Percentiles rank a stretch among this genome's conserved stretches.
Evolutionary conservation across 1,140 invertebrate species (phyloP).

Genomic region (Cydia fagiglandana): DNA sequence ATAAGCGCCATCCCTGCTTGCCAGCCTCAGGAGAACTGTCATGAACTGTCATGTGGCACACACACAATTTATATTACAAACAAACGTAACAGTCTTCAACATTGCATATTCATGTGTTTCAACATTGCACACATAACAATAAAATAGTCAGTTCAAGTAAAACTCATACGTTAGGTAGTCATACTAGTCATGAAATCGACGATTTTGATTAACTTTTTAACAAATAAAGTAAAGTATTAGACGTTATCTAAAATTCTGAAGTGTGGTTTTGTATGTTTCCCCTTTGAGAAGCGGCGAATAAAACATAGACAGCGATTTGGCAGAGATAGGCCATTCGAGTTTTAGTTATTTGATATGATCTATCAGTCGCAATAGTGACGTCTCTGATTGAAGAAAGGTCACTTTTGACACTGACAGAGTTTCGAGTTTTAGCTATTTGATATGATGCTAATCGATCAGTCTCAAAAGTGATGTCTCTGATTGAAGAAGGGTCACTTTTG

Average conservation of each 20-base stretch:
- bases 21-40: constrained; percentile 34
- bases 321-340: no score
- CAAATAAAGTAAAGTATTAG: not conserved
- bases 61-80: constrained; percentile 13
- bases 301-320: no score
- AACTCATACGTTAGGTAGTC: not conserved
- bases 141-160: not conserved
- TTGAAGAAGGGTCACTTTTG: no score
- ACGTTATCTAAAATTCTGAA: not conserved
- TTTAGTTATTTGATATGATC: no score
- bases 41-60: constrained; percentile 42
- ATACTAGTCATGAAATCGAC: not conserved
- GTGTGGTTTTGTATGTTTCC: constrained; percentile 1
- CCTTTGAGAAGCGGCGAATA: not conserved
- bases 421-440: no score
- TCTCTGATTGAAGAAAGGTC: no score
- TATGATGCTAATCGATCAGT: no score
- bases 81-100: not conserved
- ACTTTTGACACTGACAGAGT: no score
- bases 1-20: constrained; percentile 65
- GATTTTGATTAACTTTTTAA: not conserved
- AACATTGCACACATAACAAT: not conserved
- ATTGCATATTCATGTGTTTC: no score
- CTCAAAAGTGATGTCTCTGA: no score
- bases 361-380: no score